These are phyloP conservation scores for Orbicella faveolata DNA, from an alignment of 64 coral and sea anemone species.

Conservation along the genomic window DNA sequence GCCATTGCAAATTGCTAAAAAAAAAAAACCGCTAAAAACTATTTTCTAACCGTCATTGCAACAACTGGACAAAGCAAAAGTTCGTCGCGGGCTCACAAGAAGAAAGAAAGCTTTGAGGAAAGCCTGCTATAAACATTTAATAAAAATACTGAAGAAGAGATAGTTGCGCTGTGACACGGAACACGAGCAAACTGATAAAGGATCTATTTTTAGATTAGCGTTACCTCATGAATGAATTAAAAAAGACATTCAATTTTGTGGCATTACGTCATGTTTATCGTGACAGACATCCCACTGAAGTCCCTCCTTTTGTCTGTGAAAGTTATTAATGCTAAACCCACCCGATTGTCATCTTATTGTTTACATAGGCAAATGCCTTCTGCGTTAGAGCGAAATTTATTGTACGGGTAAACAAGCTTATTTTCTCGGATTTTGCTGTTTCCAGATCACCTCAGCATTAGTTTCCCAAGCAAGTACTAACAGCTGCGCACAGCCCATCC, in stretches of 20 bases:
- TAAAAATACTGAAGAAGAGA: no score
- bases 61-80: no score
- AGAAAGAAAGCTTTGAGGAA: no score
- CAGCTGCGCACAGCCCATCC: neutral
- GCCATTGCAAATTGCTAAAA: no score
- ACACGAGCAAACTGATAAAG: no score
- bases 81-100: no score
- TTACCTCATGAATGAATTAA: no score
- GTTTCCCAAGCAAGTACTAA: neutral
- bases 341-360: neutral
- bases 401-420: neutral
- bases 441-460: neutral
- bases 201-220: no score
- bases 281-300: neutral
- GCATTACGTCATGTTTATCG: conserved; percentile 5
- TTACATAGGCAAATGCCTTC: conserved; percentile 38
- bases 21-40: no score
- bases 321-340: neutral
- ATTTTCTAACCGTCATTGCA: no score
- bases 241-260: neutral
- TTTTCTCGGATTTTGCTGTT: neutral
- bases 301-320: neutral
- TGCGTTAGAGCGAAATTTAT: conserved; percentile 16
- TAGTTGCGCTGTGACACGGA: no score
- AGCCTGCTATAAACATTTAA: no score